These are phyloP conservation scores for western clawed frog (Xenopus tropicalis) DNA, from an alignment of 2,113 vertebrate species.

Conservation along the genomic window DNA sequence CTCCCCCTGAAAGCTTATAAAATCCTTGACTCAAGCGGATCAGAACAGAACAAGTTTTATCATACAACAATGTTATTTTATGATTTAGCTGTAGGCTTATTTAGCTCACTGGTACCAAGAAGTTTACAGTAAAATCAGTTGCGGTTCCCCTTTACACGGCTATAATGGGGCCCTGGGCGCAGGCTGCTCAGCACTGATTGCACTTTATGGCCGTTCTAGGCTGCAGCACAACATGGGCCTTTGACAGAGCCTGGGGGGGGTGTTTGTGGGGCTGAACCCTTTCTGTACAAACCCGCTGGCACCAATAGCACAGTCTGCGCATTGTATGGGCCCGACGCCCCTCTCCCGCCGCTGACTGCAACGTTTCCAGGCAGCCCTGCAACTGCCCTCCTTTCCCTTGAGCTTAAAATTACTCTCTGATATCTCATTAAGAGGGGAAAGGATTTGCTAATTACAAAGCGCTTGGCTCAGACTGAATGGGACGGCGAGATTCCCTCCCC, in stretches of 20 bases:
- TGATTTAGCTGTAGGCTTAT: too few relatives aligned
- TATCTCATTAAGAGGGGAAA: too few relatives aligned
- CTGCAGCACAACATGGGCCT: too few relatives aligned
- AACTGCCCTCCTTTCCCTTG: background rate
- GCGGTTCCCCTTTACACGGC: background rate
- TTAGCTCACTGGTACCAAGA: too few relatives aligned
- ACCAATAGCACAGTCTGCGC: background rate
- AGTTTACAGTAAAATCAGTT: background rate
- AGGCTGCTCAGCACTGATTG: background rate
- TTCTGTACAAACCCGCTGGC: constrained; percentile 6
- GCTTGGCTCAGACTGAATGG: too few relatives aligned
- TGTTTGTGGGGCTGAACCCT: background rate
- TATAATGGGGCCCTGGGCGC: background rate
- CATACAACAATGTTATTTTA: too few relatives aligned
- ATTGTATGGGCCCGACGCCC: background rate
- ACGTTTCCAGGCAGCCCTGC: background rate
- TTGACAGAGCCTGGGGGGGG: background rate
- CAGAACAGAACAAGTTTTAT: too few relatives aligned
- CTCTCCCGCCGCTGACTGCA: background rate
- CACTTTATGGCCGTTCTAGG: background rate
- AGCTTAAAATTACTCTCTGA: too few relatives aligned
- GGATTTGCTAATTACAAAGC: too few relatives aligned
- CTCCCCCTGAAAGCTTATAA: too few relatives aligned
- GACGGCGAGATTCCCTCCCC: too few relatives aligned
- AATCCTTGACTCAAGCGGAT: too few relatives aligned